Evolutionary conservation across 2,888 invertebrate species (phyloP), one percentile per base, ranked within the genome.

Genomic region (Tupiocoris notatus): DNA sequence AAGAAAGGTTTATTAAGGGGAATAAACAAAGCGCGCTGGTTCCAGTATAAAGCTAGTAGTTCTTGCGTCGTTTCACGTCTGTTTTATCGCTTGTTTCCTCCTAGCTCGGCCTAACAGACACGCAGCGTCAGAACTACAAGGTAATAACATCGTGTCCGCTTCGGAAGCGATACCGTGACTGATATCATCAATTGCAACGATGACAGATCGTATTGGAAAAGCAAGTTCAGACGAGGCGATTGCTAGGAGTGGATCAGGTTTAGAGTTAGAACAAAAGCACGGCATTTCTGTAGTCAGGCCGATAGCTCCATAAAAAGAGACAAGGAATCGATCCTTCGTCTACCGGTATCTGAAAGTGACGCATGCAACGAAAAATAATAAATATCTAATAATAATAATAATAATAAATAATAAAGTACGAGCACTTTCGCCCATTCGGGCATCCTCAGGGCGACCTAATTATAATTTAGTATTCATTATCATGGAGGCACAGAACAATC

Each of bases 1-100:
- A 23, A 16, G 57, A 56, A 57, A 57, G 21, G 57, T 67, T 67
- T 57, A 67, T 67, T 67, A 67, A 18, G 22, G n/a, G 23, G n/a
- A 67, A 67, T 20, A 39, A 39, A 39, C 39, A 39, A 39, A n/a
- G n/a, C 39, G 39, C 39, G 39, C 39, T 39, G 39, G 39, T 7
- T 39, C n/a, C n/a, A n/a, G n/a, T n/a, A n/a, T 7, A 39, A 39
- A 39, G 39, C 39, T 39, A 12, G 39, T 39, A 3, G 39, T 39
- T 39, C 39, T 39, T 39, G 39, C 39, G 6, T 39, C 39, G 39
- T 39, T 39, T 12, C 39, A 39, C 39, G 39, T 39, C 39, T 39
- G 39, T 39, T 39, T 39, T 39, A 39, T 39, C 12, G 39, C 39
- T 39, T 39, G 39, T 39, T 39, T 12, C 39, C 39, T 39, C 39